phyloP scores from a whole-genome alignment of 2,113 vertebrate species.

The Centropus bengalensis region DNA sequence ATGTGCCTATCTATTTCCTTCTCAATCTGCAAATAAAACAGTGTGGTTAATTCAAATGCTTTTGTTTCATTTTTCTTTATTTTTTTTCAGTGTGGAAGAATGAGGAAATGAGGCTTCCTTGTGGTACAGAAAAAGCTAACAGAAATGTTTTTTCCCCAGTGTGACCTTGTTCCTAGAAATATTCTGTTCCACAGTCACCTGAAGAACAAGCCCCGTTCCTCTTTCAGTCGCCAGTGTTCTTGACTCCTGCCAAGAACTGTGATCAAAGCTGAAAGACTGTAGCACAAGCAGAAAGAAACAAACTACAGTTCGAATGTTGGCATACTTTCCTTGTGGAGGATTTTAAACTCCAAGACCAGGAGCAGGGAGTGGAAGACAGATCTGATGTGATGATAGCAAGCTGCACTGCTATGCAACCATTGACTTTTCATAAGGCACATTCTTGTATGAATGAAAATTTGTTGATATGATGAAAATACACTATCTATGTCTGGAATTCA shows the following conservation, averaged over 20 bases:
- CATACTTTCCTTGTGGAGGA: not conserved
- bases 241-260: not conserved
- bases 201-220: not conserved
- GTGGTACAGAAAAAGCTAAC: not conserved
- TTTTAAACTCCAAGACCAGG: not conserved
- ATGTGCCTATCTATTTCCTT: not conserved
- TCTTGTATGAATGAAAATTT: not conserved
- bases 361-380: not conserved
- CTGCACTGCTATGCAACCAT: not conserved
- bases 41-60: not conserved
- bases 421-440: not conserved
- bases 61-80: not conserved
- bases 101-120: not conserved
- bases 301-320: not conserved
- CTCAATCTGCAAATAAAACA: not conserved
- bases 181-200: not conserved
- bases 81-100: not conserved
- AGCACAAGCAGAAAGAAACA: not conserved
- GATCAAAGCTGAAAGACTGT: not conserved
- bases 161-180: not conserved
- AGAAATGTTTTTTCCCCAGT: not conserved
- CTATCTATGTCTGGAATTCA: not conserved
- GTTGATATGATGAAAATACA: not conserved
- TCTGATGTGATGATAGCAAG: not conserved
- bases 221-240: not conserved